Percentiles rank a stretch among this genome's conserved stretches.
phyloP scores from a whole-genome alignment of 2,888 invertebrate genomes.

The Rosalia funebris region DNA sequence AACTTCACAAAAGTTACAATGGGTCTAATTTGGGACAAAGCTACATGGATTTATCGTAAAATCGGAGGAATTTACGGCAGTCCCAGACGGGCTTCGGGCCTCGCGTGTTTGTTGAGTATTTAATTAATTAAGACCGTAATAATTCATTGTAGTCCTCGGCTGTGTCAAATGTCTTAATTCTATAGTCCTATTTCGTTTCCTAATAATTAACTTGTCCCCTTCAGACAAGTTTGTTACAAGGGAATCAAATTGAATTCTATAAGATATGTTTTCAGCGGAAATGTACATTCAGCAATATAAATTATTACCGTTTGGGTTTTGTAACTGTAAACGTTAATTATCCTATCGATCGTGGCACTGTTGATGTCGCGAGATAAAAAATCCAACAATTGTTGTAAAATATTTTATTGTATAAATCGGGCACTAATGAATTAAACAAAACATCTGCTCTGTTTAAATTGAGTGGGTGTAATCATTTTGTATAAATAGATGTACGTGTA shows the following conservation, averaged over 20 bases:
- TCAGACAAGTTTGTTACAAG: slow-evolving; percentile 45
- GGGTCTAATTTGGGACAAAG: neutral
- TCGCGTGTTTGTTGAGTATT: slow-evolving; percentile 54
- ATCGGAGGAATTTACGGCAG: slow-evolving; percentile 20
- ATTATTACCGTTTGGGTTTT: slow-evolving; percentile 30
- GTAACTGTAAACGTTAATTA: slow-evolving; percentile 9
- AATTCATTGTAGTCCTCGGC: slow-evolving; percentile 57
- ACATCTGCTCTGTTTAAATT: too few species aligned
- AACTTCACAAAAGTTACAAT: neutral
- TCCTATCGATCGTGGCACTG: slow-evolving; percentile 1
- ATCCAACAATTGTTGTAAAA: too few species aligned
- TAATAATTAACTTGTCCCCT: slow-evolving; percentile 59
- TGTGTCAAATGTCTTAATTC: slow-evolving; percentile 61
- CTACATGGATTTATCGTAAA: neutral
- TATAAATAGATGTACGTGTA: too few species aligned
- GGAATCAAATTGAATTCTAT: slow-evolving; percentile 46
- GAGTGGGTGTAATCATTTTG: too few species aligned
- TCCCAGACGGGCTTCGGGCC: slow-evolving; percentile 29
- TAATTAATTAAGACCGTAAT: slow-evolving; percentile 57
- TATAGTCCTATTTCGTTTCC: slow-evolving; percentile 54
- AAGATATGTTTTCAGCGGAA: slow-evolving; percentile 34
- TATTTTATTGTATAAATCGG: too few species aligned
- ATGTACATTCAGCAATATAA: slow-evolving; percentile 29
- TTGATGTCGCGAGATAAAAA: too few species aligned
- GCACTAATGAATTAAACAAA: too few species aligned